These are phyloP conservation scores for Xylophagus ater DNA, from an alignment of 2,888 invertebrate species.

Conservation along the genomic window DNA sequence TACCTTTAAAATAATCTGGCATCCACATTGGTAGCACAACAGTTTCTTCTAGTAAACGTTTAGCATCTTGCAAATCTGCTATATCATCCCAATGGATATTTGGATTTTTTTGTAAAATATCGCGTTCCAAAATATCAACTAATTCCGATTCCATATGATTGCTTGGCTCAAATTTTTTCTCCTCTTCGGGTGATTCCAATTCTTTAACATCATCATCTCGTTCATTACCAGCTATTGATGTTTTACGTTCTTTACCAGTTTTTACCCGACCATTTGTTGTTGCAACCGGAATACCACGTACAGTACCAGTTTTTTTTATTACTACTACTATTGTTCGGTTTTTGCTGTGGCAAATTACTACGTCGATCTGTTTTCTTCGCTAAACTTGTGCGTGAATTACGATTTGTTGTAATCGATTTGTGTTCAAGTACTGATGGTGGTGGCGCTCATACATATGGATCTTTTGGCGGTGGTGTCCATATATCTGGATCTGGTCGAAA, in stretches of 20 bases:
- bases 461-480: constrained; percentile 57
- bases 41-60: constrained; percentile 97
- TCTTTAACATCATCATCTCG: constrained; percentile 55
- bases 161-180: constrained; percentile 73
- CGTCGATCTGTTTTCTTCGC: constrained; percentile 23
- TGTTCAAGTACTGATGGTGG: constrained; percentile 66
- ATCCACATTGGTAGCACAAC: no score
- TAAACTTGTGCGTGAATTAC: constrained; percentile 23
- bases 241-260: no score
- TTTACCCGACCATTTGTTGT: constrained; percentile 19
- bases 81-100: no score
- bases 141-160: no score
- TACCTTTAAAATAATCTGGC: no score
- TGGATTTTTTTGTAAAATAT: constrained; percentile 93
- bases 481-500: constrained; percentile 64
- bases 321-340: no score
- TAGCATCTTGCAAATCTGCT: no score
- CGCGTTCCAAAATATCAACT: constrained; percentile 85
- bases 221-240: no score
- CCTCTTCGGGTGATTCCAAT: constrained; percentile 49
- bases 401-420: constrained; percentile 28
- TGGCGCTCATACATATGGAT: constrained; percentile 83
- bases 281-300: no score
- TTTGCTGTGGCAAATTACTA: constrained; percentile 32
- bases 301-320: no score